Evolutionary conservation across 2,797 vertebrate genomes (phyloP).

Genomic region (Helarctos malayanus): DNA sequence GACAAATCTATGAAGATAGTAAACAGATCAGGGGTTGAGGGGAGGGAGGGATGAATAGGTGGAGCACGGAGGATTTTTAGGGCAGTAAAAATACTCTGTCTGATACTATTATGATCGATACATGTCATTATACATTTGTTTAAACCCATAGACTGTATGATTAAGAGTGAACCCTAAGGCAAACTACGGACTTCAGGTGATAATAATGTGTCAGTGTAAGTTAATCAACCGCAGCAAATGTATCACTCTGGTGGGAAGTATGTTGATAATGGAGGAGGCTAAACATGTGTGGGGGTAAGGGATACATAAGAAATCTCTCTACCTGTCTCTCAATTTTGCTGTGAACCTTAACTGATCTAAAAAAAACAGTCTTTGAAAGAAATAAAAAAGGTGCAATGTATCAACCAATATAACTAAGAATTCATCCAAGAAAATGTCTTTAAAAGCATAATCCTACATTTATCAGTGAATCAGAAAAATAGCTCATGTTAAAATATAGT

Average conservation of each 20-base stretch:
- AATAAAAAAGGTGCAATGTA: not conserved
- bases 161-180: not conserved
- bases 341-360: not conserved
- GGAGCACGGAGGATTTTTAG: not conserved
- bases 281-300: rapidly evolving
- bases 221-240: not conserved
- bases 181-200: not conserved
- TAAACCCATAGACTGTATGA: not conserved
- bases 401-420: conserved; percentile 40
- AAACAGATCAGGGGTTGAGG: not conserved
- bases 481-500: conserved; percentile 34
- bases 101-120: not conserved
- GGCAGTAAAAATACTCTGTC: not conserved
- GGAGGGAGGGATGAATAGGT: not conserved
- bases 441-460: conserved; percentile 37
- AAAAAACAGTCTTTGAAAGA: not conserved
- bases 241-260: not conserved
- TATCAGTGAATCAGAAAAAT: conserved; percentile 15
- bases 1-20: not conserved
- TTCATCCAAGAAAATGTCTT: conserved; percentile 42
- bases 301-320: not conserved
- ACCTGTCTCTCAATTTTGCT: not conserved
- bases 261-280: not conserved
- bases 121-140: not conserved
- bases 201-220: not conserved